Evolutionary conservation across 92 coral and sea anemone genomes (phyloP).

Genomic region (Epizoanthus scotinus): DNA sequence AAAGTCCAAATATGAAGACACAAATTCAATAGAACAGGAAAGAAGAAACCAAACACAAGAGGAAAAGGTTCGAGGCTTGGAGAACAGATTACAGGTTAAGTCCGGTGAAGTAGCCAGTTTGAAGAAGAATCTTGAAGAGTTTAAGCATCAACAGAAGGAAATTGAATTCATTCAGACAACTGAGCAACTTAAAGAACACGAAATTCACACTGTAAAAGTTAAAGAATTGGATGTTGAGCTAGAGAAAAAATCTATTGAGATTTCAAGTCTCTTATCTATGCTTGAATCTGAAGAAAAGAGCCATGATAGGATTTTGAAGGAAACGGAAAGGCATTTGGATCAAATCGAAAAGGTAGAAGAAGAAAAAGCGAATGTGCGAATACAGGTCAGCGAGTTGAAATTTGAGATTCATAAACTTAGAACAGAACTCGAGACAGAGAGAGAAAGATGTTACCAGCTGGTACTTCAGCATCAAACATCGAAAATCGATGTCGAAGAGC

Average conservation of each 20-base stretch:
- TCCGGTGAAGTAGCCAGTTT: constrained; percentile 41
- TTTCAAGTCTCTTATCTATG: constrained; percentile 60
- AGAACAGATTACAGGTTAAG: constrained; percentile 51
- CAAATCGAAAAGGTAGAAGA: constrained; percentile 69
- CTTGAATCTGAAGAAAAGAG: constrained; percentile 84
- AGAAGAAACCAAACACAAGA: constrained; percentile 56
- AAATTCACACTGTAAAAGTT: constrained; percentile 54
- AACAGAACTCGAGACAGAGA: constrained; percentile 59
- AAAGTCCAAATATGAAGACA: constrained; percentile 47
- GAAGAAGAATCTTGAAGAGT: constrained; percentile 18
- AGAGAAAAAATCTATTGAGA: constrained; percentile 48
- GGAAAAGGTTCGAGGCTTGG: constrained; percentile 50
- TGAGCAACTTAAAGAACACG: constrained; percentile 60
- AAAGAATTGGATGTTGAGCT: constrained; percentile 61
- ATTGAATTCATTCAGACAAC: constrained; percentile 48
- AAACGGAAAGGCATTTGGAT: constrained; percentile 81
- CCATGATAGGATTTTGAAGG: constrained; percentile 82
- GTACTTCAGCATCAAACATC: constrained; percentile 52
- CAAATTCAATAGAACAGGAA: constrained; percentile 24
- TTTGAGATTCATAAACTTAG: constrained; percentile 49
- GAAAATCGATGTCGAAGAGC: constrained; percentile 60
- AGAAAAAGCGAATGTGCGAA: constrained; percentile 58
- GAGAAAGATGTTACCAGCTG: constrained; percentile 59
- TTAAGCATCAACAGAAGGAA: constrained; percentile 49
- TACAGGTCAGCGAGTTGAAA: constrained; percentile 48